Percentiles rank a stretch among this genome's conserved stretches.
Conservation (phyloP, 2,888 invertebrate species). For the Eupithecia tripunctaria region DNA sequence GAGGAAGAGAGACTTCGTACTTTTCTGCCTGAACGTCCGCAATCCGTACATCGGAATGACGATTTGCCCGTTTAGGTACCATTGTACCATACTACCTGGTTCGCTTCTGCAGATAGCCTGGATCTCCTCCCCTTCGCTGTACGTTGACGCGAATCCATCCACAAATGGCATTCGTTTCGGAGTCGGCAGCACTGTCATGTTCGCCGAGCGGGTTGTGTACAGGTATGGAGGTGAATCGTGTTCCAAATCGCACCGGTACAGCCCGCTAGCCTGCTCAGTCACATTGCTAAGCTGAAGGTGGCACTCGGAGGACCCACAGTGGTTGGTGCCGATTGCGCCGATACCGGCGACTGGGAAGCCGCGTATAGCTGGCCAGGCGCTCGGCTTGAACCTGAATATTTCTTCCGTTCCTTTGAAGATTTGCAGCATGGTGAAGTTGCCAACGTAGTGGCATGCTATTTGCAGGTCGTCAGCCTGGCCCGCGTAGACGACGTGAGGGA, state of each 20-base stretch:
- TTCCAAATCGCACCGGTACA: constrained; percentile 77
- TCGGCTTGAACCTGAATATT: constrained; percentile 76
- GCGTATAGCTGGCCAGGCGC: constrained; percentile 67
- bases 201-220: constrained; percentile 65
- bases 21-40: constrained; percentile 57
- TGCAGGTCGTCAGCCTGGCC: constrained; percentile 68
- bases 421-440: constrained; percentile 76
- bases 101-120: constrained; percentile 70
- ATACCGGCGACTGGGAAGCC: constrained; percentile 72
- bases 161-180: constrained; percentile 65
- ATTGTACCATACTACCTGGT: constrained; percentile 66
- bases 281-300: constrained; percentile 65
- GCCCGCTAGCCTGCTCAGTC: constrained; percentile 72
- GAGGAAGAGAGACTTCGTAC: constrained; percentile 64
- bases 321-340: constrained; percentile 66
- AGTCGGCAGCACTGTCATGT: constrained; percentile 71
- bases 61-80: constrained; percentile 71
- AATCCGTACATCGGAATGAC: constrained; percentile 56
- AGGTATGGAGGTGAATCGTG: constrained; percentile 70
- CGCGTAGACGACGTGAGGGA: constrained; percentile 64
- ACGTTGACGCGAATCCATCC: constrained; percentile 68
- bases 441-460: constrained; percentile 75
- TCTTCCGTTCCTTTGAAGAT: constrained; percentile 76
- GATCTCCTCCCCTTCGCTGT: constrained; percentile 68
- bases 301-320: constrained; percentile 72